A percentile compares a stretch with the other conserved stretches of the same genome.
Conservation (phyloP, 2,113 vertebrate genomes). For the Pholis gunnellus region DNA sequence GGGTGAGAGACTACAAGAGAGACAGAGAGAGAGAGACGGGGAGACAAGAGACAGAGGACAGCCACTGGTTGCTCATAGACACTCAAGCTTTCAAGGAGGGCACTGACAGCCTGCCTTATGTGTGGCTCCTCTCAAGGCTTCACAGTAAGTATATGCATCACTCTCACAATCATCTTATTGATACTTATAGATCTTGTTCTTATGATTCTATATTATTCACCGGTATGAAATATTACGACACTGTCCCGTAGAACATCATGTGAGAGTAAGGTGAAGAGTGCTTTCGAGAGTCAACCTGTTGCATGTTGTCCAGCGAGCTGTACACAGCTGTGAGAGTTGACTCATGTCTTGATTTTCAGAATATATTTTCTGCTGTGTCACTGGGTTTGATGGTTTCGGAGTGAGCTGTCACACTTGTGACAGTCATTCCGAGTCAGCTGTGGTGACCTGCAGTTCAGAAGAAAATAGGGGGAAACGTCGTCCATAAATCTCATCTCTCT, state of each 20-base stretch:
- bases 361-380: constrained; percentile 71
- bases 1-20: constrained; percentile 35
- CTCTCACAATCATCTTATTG: constrained; percentile 2
- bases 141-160: constrained; percentile 75
- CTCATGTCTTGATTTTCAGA: constrained; percentile 65
- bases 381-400: constrained; percentile 63
- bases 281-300: constrained; percentile 58
- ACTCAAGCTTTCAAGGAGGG: constrained; percentile 53
- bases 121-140: constrained; percentile 80
- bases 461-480: constrained; percentile 38
- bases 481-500: constrained; percentile 29
- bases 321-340: constrained; percentile 63
- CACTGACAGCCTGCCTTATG: constrained; percentile 72
- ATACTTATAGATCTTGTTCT: background rate
- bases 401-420: constrained; percentile 66
- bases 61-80: constrained; percentile 62
- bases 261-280: background rate
- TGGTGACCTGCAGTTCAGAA: constrained; percentile 54
- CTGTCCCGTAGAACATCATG: background rate
- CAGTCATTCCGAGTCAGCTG: constrained; percentile 71
- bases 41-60: constrained; percentile 35
- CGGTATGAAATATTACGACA: background rate
- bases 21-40: constrained; percentile 25
- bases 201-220: background rate
- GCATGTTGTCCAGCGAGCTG: background rate